A percentile compares a stretch with the other conserved stretches of the same genome.
Evolutionary conservation across 2,113 vertebrate genomes (phyloP).

Genomic region (Clarias batrachus): DNA sequence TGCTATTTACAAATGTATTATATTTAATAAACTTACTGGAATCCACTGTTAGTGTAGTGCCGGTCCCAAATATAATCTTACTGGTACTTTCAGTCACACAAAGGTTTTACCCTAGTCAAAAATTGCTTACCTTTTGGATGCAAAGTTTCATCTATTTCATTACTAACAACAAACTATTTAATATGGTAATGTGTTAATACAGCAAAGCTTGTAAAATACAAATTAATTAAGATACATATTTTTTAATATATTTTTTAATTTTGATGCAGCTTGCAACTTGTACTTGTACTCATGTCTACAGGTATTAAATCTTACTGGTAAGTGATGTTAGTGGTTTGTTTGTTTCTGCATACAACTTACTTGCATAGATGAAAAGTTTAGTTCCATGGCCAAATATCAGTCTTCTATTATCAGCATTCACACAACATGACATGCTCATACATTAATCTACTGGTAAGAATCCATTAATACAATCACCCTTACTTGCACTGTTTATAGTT

Average conservation of each 20-base stretch:
- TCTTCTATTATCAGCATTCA: slow-evolving; percentile 25
- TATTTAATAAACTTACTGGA: slow-evolving; percentile 38
- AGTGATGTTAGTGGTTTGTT: not conserved
- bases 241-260: not conserved
- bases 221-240: too few species aligned
- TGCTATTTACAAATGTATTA: not conserved
- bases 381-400: slow-evolving; percentile 38
- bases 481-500: not conserved
- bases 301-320: not conserved
- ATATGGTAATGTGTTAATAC: not conserved
- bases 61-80: slow-evolving; percentile 46
- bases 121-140: not conserved
- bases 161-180: not conserved
- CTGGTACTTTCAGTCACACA: slow-evolving; percentile 47
- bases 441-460: slow-evolving; percentile 16
- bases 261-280: not conserved
- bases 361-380: slow-evolving; percentile 32
- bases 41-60: slow-evolving; percentile 40
- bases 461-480: not conserved
- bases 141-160: not conserved
- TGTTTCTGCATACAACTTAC: slow-evolving; percentile 42
- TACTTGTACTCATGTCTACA: not conserved
- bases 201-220: not conserved
- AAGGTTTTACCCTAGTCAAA: not conserved
- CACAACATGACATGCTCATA: slow-evolving; percentile 36